Evolutionary conservation across 2,888 invertebrate species (phyloP), one percentile per base, ranked within the genome.

Genomic region (Hypselothyrea guttata): DNA sequence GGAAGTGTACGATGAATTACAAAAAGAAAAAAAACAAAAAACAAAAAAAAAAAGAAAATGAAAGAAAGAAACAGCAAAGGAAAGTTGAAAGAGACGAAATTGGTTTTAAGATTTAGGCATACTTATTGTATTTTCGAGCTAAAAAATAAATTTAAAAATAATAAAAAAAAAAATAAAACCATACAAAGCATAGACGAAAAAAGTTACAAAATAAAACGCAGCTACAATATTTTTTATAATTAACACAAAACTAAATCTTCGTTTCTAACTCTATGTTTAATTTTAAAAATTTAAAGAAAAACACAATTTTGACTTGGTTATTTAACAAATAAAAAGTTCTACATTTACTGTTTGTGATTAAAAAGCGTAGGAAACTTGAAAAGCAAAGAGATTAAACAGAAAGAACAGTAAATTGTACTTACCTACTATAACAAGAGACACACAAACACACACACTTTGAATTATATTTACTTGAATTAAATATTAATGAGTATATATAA

Each of bases 401-500:
- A 70, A 64, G 48, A 69, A 82, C 85, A 81, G 78, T 82, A 83
- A 84, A 82, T 85, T 84, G 86, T 86, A 85, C 83, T 85, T 85
- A 84, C 64, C 53, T 79, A 58, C 70, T 48, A 57, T 62, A 56
- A 56, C 47, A 69, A 65, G 40, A 70, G 40, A 41, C 44, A 60
- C 51, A 64, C 47, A 69, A 42, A 67, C 34, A 64, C 68, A 74
- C 62, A 78, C 73, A 83, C 73, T 84, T 78, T 84, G 75, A 83
- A 73, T 85, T 84, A 83, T 76, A 87, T 86, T 84, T 86, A 84
- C 84, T 79, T 86, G 82, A 76, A 83, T 83, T 86, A 86, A 74
- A 85, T 75, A 83, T 87, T 88, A 87, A 88, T 83, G 86, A 86
- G 84, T 81, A 81, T 81, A 79, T 86, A 86, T 86, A 87, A 87